These are phyloP conservation scores for Teleogryllus occipitalis DNA, from an alignment of 1,140 invertebrate genomes.

Conservation along the genomic window DNA sequence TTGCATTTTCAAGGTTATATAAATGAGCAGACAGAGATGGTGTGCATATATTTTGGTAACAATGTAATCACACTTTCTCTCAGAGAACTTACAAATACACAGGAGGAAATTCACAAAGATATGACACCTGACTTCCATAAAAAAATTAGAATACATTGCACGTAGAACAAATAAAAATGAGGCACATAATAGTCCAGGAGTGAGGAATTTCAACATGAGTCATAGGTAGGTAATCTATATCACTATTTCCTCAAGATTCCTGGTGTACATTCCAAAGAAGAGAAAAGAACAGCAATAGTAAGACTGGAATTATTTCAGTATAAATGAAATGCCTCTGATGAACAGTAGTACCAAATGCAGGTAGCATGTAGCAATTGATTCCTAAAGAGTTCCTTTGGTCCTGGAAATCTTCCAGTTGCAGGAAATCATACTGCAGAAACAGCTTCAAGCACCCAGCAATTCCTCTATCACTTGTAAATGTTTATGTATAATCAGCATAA, in stretches of 20 bases:
- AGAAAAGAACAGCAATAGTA: background rate
- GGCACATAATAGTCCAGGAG: too few species aligned
- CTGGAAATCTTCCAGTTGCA: background rate
- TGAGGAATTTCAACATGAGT: too few species aligned
- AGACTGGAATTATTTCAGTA: background rate
- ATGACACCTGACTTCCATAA: too few species aligned
- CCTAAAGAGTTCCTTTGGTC: background rate
- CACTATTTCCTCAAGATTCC: background rate
- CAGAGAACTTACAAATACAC: too few species aligned
- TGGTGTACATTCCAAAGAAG: background rate
- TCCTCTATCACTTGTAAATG: background rate
- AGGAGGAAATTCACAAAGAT: too few species aligned
- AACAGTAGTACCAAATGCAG: conserved; percentile 11
- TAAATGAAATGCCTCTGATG: background rate
- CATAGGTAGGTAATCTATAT: too few species aligned
- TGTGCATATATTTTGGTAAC: too few species aligned
- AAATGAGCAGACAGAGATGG: too few species aligned
- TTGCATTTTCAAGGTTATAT: too few species aligned
- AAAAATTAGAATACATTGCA: too few species aligned
- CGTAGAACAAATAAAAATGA: too few species aligned
- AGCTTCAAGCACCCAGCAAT: conserved; percentile 3
- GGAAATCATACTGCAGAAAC: background rate
- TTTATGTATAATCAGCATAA: background rate
- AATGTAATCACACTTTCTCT: too few species aligned
- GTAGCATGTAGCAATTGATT: conserved; percentile 14